Evolutionary conservation across 2,113 vertebrate species (phyloP), one percentile per base, ranked within the genome.

Genomic region (Antennarius striatus): DNA sequence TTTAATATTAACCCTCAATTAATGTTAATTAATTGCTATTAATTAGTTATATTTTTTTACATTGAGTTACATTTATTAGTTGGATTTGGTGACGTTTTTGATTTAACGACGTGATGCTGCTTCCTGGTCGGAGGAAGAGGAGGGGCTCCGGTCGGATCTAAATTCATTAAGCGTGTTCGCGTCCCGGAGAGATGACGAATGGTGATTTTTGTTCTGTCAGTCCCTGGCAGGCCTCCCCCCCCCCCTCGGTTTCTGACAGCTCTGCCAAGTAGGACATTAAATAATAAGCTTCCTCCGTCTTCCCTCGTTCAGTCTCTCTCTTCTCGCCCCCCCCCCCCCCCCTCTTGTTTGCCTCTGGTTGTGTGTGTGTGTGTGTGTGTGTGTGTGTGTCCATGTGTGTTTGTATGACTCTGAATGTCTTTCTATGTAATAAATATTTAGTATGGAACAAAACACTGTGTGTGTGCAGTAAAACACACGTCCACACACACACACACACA

Each of bases 201-300:
- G 60, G 77, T 73, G 72, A 79, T 88, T 88, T 51, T 76, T 61
- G 63, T 70, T 81, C 68, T 79, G 78, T 84, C 82, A 79, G 75
- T 80, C 67, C 16, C 63, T 81, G 84, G 75, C 82, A 73, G 61
- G 65, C 49, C 64, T 71, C 50, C n/a, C 39, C 76, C 80, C 61
- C 66, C 46, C 56, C 66, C 46, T 53, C 75, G 67, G 49, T 63
- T 71, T 74, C 63, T 86, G 81, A 85, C 79, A 85, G 76, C 72
- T 70, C 73, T 85, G 83, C 80, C 83, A 86, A 85, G 75, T 82
- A 81, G 82, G 77, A 84, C 86, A 88, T 84, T 85, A 89, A 89
- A 88, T 85, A 85, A 86, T 88, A 85, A 88, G 82, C 81, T 78
- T 72, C 69, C 62, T 68, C 53, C 56, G 68, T 79, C 68, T 75